Base-by-base conservation (phyloP, 2,797 vertebrate species). In the Hyperoplus lanceolatus region DNA sequence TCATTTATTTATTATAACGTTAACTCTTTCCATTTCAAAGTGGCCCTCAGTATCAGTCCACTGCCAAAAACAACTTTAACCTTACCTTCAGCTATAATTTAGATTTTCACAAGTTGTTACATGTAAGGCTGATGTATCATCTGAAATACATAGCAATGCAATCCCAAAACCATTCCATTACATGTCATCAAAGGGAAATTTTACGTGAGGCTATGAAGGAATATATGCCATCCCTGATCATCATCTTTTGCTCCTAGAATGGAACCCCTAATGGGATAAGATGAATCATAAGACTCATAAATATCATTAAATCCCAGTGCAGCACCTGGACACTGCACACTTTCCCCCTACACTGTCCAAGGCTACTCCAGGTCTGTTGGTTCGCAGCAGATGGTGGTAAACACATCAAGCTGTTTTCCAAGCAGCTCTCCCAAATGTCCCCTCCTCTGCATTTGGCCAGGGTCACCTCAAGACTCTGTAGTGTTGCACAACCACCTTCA, bases 331-430 rank as follows among this genome's bases (percentile, higher is more conserved):
- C 66, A 73, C 62, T 5, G 60, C 71, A 84, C 80, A 59, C 66
- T 70, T 80, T 73, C 58, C 80, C 29, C 70, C 56, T 56, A 53
- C 29, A 4, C 54, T 8, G 73, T 79, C 73, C 76, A 73, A 72
- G 70, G 65, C 77, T 85, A 70, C 79, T 91, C 75, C 84, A 82
- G 85, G 73, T 84, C 78, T 84, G 83, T 46, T 87, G 70, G 86
- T 81, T 86, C 70, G 77, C 65, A 81, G 83, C 91, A 94, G 92
- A 90, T 91, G 93, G 87, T 66, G 73, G 71, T 76, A 87, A 91
- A 90, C 88, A 83, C 73, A 69, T 85, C 88, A 89, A 88, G 82
- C 85, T 89, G 87, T 80, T 88, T 74, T 39, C 29, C 70, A 75
- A 82, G 74, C 81, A 21, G 59, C 74, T 69, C 43, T 55, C 21